Conservation (phyloP, 2,888 invertebrate species). For the Ceriagrion tenellum region DNA sequence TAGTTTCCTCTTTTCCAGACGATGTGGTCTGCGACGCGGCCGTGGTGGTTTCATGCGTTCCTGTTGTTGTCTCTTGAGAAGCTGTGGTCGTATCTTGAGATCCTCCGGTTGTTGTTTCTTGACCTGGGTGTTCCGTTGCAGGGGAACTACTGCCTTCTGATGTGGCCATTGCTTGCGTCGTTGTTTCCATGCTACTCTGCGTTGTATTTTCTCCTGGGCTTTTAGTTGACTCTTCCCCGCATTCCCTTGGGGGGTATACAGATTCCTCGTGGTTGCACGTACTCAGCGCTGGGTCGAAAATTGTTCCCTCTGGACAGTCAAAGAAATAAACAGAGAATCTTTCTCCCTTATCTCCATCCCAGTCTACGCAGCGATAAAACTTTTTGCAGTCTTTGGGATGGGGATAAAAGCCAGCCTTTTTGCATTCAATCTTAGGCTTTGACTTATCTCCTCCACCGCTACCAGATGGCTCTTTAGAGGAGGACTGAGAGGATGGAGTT, state of each 20-base stretch:
- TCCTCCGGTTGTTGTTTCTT: conserved; percentile 68
- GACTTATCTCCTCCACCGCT: conserved; percentile 64
- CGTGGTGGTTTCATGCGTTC: conserved; percentile 70
- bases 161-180: conserved; percentile 19
- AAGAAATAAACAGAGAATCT: conserved; percentile 84
- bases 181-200: conserved; percentile 57
- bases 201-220: conserved; percentile 69
- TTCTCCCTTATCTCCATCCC: conserved; percentile 79
- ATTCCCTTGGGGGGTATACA: conserved; percentile 80
- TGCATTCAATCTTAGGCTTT: conserved; percentile 79
- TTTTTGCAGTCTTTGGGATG: conserved; percentile 85
- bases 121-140: not conserved
- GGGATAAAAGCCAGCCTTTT: conserved; percentile 86
- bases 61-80: conserved; percentile 71
- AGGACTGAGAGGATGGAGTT: conserved; percentile 69
- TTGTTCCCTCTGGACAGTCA: conserved; percentile 85
- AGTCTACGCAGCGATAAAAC: conserved; percentile 88
- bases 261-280: conserved; percentile 85
- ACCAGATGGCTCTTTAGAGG: conserved; percentile 2
- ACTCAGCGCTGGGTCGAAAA: conserved; percentile 84
- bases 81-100: conserved; percentile 69
- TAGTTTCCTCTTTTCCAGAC: conserved; percentile 64
- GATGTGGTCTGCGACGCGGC: conserved; percentile 70
- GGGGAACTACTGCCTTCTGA: conserved; percentile 72
- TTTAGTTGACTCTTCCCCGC: conserved; percentile 70